Evolutionary conservation across 2,888 invertebrate genomes (phyloP), one percentile per base, ranked within the genome.

Genomic region (Calliopum simillimum): DNA sequence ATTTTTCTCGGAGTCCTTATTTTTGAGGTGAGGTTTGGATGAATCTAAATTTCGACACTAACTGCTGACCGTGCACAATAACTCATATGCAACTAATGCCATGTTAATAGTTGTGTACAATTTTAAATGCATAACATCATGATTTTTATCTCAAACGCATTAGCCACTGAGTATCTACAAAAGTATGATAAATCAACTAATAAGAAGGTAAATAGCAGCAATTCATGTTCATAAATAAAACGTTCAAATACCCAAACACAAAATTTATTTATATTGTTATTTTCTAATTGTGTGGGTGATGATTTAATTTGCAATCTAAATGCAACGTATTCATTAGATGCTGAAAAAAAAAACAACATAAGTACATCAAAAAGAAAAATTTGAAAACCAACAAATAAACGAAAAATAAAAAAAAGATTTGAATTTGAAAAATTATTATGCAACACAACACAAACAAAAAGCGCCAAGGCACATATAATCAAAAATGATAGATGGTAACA

Each of bases 221-320:
- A 53, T 12, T 53, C 53, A 23, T 23, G 11, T 53, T 21, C 21
- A 53, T 23, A 23, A 13, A 53, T 53, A 21, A 58, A 33, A 41
- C n/a, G 33, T 8, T 33, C 41, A 58, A 33, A 41, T 33, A 58
- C 4, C 16, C 58, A 58, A 19, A 55, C 12, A 55, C 5, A 41
- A 33, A 33, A 33, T 19, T 59, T 11, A 59, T 41, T 8, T 59
- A 6, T 13, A 14, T 19, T 56, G 21, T 23, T 56, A 3, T 56
- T 56, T 55, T 55, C 23, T 56, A 56, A 56, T 19, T 21, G 64
- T 14, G 64, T 64, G 51, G 64, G 64, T 41, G 64, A 64, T 41
- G 53, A 41, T 19, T 51, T 64, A 64, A 63, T 63, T 64, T 41
- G 41, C 43, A 64, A 64, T 64, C 51, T 53, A 64, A 64, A 64